Evolutionary conservation across 2,797 vertebrate species (phyloP), one percentile per base, ranked within the genome.

Genomic region (Cygnus olor): DNA sequence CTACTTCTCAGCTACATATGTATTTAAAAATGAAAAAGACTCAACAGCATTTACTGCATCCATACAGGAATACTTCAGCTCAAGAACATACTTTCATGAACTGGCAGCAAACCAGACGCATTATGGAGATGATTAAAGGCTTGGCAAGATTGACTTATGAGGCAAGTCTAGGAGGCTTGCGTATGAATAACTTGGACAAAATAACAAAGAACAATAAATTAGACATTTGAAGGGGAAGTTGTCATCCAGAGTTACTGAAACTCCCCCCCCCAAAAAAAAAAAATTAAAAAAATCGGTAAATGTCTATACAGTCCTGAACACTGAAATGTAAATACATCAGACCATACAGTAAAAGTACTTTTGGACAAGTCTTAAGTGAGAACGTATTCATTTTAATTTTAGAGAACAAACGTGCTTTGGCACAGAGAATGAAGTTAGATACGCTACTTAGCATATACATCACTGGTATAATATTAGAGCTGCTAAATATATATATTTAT

Each of bases 111-210:
- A 65, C 30, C 60, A 94, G 32, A 84, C 44, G 60, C 13, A 34
- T 80, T 30, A 87, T 5, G n/a, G 63, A 95, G 53, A 70, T 54
- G n/a, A 96, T 58, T 63, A 69, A 88, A 85, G 51, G 56, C 28
- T 68, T 92, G 79, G 54, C 61, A 94, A 65, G 65, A 81, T 8
- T 80, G n/a, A 93, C 18, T 89, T 70, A 82, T 0, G 17, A 82
- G 34, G 32, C 18, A 87, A 92, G 56, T 51, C 30, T 19, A 63
- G 44, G 71, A 82, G 44, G 80, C 34, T 10, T 78, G 17, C 51
- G 1, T 74, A 44, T 53, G 25, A 81, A 51, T 30, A 72, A 21
- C 64, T 69, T 87, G 38, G 76, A 53, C 24, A 34, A 89, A 82
- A 63, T 47, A 88, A 53, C 44, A 53, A 72, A 21, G 10, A 64